These are phyloP conservation scores for Hirundo rustica DNA, from an alignment of 2,797 vertebrate species.

Conservation along the genomic window DNA sequence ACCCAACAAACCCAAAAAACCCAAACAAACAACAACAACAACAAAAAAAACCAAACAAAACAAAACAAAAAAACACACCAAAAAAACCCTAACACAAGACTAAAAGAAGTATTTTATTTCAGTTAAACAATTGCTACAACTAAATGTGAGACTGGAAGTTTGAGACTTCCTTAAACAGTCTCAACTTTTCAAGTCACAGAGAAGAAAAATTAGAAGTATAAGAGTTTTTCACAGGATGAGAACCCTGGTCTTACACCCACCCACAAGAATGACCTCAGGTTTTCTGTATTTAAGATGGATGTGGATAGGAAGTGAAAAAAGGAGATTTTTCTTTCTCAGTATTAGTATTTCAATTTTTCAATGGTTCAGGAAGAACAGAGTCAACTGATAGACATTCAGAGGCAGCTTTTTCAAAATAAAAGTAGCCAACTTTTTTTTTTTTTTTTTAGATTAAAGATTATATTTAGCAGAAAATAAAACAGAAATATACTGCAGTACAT, in stretches of 20 bases:
- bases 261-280: not conserved
- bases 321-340: not conserved
- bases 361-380: not conserved
- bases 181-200: not conserved
- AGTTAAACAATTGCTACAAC: not conserved
- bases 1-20: not conserved
- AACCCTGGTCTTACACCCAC: not conserved
- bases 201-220: not conserved
- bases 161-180: not conserved
- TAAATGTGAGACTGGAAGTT: not conserved
- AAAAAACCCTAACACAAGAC: not conserved
- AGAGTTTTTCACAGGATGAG: not conserved
- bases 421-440: not conserved
- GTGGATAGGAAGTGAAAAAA: not conserved
- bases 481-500: not conserved
- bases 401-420: not conserved
- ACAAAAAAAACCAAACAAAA: not conserved
- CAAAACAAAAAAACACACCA: too few species aligned
- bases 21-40: not conserved
- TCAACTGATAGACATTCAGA: not conserved
- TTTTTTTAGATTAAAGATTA: not conserved
- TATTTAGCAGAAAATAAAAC: not conserved
- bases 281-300: not conserved
- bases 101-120: not conserved
- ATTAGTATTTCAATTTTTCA: not conserved